Percentiles rank a stretch among this genome's conserved stretches.
Evolutionary conservation across 2,113 vertebrate genomes (phyloP).

Genomic region (Oncorhynchus keta): DNA sequence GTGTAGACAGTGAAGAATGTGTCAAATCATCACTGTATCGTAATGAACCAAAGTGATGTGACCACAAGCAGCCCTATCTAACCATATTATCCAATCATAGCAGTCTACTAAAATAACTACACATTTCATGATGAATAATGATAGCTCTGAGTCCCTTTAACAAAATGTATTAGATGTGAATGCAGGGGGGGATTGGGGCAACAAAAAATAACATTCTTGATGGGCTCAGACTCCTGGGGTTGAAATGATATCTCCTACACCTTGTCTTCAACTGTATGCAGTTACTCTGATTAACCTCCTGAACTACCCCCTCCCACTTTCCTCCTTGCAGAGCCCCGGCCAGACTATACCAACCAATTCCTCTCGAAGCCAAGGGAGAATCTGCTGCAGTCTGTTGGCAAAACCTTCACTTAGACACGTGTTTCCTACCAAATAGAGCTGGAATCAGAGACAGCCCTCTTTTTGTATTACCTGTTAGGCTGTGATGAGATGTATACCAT

Average conservation of each 20-base stretch:
- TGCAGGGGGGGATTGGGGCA: background rate
- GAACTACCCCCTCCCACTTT: constrained; percentile 47
- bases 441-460: background rate
- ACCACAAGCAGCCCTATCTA: constrained; percentile 21
- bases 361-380: constrained; percentile 32
- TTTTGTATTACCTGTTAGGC: background rate
- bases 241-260: constrained; percentile 52
- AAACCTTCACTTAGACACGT: background rate
- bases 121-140: constrained; percentile 1
- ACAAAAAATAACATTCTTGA: constrained; percentile 20
- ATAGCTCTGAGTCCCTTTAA: background rate
- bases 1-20: background rate
- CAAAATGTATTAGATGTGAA: background rate
- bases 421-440: constrained; percentile 1
- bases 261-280: constrained; percentile 53
- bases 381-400: constrained; percentile 22
- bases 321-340: constrained; percentile 54
- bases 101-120: background rate
- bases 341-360: constrained; percentile 60
- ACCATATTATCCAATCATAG: constrained; percentile 7
- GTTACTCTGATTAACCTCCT: constrained; percentile 61
- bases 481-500: background rate
- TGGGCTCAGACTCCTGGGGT: constrained; percentile 37
- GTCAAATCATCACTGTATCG: constrained; percentile 10
- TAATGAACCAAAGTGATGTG: constrained; percentile 13